These are phyloP conservation scores for Rissa tridactyla DNA, from an alignment of 2,113 vertebrate species.

Conservation along the genomic window DNA sequence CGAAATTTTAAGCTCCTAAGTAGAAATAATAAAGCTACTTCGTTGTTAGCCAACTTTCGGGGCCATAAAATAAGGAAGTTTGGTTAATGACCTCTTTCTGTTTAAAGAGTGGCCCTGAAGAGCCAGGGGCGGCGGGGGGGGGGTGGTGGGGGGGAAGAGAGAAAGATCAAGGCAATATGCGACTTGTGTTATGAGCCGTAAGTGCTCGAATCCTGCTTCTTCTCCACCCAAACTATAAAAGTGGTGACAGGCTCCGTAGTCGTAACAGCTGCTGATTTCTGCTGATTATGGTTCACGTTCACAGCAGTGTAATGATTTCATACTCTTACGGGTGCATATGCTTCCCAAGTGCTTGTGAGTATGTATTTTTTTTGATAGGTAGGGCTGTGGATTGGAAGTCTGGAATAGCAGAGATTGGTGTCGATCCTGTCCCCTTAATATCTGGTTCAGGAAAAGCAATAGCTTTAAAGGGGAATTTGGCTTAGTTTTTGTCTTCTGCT, in stretches of 20 bases:
- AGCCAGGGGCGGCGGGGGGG: not conserved
- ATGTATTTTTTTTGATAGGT: not conserved
- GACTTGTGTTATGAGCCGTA: slow-evolving; percentile 51
- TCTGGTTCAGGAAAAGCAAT: not conserved
- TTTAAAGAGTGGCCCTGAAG: slow-evolving; percentile 57
- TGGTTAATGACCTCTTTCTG: slow-evolving; percentile 60
- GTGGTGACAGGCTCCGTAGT: slow-evolving; percentile 47
- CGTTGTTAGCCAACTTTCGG: slow-evolving; percentile 31
- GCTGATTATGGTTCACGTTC: slow-evolving; percentile 42
- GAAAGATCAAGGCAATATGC: slow-evolving; percentile 62
- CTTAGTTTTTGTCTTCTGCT: not conserved
- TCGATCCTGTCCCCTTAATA: not conserved
- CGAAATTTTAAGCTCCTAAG: slow-evolving; percentile 3
- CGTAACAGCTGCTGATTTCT: slow-evolving; percentile 44
- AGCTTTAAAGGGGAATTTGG: not conserved
- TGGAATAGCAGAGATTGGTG: not conserved
- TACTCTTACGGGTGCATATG: not conserved
- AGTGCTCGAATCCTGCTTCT: slow-evolving; percentile 55
- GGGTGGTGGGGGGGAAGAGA: not conserved
- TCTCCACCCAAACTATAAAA: slow-evolving; percentile 56
- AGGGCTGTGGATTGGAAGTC: not conserved
- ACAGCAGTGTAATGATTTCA: slow-evolving; percentile 18
- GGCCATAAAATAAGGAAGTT: slow-evolving; percentile 60
- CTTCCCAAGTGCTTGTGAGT: not conserved
- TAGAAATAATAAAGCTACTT: slow-evolving; percentile 53